These are phyloP conservation scores for Pantherophis guttatus DNA, from an alignment of 2,113 vertebrate genomes.

Conservation along the genomic window DNA sequence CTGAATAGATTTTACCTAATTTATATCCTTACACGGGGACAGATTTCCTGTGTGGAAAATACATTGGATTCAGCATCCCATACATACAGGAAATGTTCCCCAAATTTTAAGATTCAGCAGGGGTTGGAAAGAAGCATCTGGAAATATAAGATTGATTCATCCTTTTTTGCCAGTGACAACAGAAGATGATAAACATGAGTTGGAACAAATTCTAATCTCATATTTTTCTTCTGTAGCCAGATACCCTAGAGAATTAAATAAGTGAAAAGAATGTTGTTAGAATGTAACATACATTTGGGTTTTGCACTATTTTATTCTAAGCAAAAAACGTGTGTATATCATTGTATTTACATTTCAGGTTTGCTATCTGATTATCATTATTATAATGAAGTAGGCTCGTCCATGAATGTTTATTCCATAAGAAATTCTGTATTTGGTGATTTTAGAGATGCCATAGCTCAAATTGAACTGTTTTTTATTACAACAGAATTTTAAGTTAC, in stretches of 20 bases:
- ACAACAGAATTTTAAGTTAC: not conserved
- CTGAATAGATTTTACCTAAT: not conserved
- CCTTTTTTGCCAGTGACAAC: not conserved
- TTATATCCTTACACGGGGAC: not conserved
- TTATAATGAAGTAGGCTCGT: not conserved
- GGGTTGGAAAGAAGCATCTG: not conserved
- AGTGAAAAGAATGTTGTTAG: not conserved
- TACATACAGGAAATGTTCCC: not conserved
- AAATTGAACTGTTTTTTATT: not conserved
- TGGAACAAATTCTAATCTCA: slow-evolving; percentile 15
- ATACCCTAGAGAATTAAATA: not conserved
- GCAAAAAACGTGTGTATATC: not conserved
- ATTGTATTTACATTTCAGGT: not conserved
- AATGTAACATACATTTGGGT: not conserved
- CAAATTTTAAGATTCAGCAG: not conserved
- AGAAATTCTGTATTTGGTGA: not conserved
- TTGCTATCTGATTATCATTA: not conserved
- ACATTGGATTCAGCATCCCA: not conserved
- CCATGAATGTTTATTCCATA: not conserved
- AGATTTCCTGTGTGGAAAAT: not conserved
- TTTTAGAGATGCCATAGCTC: not conserved
- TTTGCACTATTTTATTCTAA: not conserved
- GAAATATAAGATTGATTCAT: slow-evolving; percentile 3
- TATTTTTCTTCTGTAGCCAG: not conserved
- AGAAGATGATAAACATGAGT: slow-evolving; percentile 3